Evolutionary conservation across 2,888 invertebrate genomes (phyloP).

Genomic region (Campaea margaritaria): DNA sequence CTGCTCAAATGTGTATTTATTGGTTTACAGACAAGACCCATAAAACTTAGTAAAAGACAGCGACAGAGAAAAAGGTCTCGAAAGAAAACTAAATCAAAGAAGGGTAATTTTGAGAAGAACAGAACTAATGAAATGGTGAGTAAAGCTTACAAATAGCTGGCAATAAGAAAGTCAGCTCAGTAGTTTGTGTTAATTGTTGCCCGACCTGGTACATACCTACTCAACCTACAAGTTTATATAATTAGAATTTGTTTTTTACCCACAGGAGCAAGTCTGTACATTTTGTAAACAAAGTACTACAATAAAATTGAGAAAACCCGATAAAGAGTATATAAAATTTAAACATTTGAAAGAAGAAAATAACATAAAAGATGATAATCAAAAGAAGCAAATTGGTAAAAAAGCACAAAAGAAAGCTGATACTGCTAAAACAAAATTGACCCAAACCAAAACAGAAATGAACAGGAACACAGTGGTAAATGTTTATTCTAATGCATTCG

Average conservation of each 20-base stretch:
- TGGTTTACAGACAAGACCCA: slow-evolving; percentile 54
- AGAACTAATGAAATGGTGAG: slow-evolving; percentile 68
- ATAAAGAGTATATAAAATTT: slow-evolving; percentile 38
- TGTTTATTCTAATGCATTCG: slow-evolving; percentile 69
- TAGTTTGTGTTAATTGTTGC: too few species aligned
- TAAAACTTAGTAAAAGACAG: slow-evolving; percentile 63
- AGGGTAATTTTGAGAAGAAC: slow-evolving; percentile 33
- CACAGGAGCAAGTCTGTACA: slow-evolving; percentile 68
- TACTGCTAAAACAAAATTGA: slow-evolving; percentile 15
- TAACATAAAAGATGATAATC: neutral
- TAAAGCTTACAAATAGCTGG: neutral
- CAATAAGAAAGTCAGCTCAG: neutral
- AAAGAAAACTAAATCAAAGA: slow-evolving; percentile 40
- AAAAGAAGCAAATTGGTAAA: slow-evolving; percentile 13
- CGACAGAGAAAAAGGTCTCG: slow-evolving; percentile 52
- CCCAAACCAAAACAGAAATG: slow-evolving; percentile 11
- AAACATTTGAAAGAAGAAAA: slow-evolving; percentile 11
- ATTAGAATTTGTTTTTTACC: slow-evolving; percentile 28
- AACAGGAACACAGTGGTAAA: slow-evolving; percentile 43
- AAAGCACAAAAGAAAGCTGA: slow-evolving; percentile 18
- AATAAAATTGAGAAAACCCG: slow-evolving; percentile 55
- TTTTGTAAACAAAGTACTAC: slow-evolving; percentile 64
- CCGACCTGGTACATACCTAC: too few species aligned
- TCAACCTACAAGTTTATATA: too few species aligned
- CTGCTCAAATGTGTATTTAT: neutral